A percentile compares a stretch with the other conserved stretches of the same genome.
Evolutionary conservation across 1,140 invertebrate genomes (phyloP).

Genomic region (Forficula auricularia): DNA sequence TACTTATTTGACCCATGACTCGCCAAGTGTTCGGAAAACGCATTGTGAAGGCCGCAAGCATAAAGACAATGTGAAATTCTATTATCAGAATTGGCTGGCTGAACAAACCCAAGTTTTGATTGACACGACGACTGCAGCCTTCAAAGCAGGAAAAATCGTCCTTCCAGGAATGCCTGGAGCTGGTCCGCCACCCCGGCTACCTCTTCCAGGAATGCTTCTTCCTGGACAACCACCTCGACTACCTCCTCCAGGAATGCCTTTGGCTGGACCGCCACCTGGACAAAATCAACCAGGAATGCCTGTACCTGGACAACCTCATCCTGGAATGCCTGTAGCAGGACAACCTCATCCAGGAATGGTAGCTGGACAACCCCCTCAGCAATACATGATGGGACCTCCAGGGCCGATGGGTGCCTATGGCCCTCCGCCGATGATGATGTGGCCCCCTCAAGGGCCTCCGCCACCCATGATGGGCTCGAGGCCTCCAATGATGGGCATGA

Average conservation of each 20-base stretch:
- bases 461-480: conserved; percentile 53
- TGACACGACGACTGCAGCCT: conserved; percentile 90
- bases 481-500: too few species aligned
- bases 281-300: conserved; percentile 22
- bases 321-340: conserved; percentile 13
- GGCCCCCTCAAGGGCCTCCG: conserved; percentile 46
- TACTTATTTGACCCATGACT: conserved; percentile 97
- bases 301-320: conserved; percentile 24
- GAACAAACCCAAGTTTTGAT: conserved; percentile 98
- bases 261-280: conserved; percentile 30
- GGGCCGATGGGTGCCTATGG: conserved; percentile 53
- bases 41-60: conserved; percentile 98
- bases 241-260: conserved; percentile 26
- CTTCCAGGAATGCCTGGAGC: conserved; percentile 50
- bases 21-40: conserved; percentile 95
- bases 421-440: conserved; percentile 49
- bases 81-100: conserved; percentile 99
- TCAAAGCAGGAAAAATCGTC: conserved; percentile 91
- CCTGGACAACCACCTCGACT: conserved; percentile 42
- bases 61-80: conserved; percentile 98
- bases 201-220: too few species aligned
- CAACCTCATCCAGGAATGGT: too few species aligned
- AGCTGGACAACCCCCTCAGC: too few species aligned
- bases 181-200: conserved; percentile 53
- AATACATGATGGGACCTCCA: conserved; percentile 38